These are phyloP conservation scores for Umimayanthus kanabou DNA, from an alignment of 92 coral and sea anemone genomes.

Conservation along the genomic window DNA sequence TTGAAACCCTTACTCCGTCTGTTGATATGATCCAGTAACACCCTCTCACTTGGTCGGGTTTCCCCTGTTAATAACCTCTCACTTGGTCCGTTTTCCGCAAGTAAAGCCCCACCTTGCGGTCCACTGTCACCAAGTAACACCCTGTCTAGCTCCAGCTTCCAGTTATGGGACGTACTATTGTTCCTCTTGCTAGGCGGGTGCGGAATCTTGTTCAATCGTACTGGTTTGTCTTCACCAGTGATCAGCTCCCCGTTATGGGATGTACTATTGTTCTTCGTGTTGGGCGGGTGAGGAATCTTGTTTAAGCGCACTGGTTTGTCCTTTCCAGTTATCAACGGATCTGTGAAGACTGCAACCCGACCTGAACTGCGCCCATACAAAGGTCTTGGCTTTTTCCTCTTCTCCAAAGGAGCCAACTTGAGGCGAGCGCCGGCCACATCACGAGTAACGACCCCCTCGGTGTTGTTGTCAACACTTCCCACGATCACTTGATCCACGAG, in stretches of 20 bases:
- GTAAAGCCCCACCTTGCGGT: not conserved
- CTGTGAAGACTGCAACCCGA: constrained; percentile 22
- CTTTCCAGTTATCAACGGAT: constrained; percentile 22
- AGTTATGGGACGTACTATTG: not conserved
- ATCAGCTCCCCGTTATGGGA: constrained; percentile 11
- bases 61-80: not conserved
- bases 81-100: not conserved
- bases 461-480: not conserved
- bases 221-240: constrained; percentile 20
- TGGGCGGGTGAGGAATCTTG: constrained; percentile 13
- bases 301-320: constrained; percentile 16
- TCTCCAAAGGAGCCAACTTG: constrained; percentile 22
- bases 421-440: constrained; percentile 5
- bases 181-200: constrained; percentile 2
- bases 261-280: not conserved
- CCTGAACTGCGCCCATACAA: constrained; percentile 19
- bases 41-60: not conserved
- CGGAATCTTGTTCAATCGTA: constrained; percentile 14
- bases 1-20: not conserved
- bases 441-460: not conserved
- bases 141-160: constrained; percentile 13
- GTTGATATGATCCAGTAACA: not conserved
- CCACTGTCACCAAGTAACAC: constrained; percentile 19
- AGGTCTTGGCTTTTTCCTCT: constrained; percentile 10
- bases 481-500: not conserved